Percentiles rank a stretch among this genome's conserved stretches.
phyloP scores from a whole-genome alignment of 2,888 invertebrate genomes.

The Eristalinus sepulchralis region DNA sequence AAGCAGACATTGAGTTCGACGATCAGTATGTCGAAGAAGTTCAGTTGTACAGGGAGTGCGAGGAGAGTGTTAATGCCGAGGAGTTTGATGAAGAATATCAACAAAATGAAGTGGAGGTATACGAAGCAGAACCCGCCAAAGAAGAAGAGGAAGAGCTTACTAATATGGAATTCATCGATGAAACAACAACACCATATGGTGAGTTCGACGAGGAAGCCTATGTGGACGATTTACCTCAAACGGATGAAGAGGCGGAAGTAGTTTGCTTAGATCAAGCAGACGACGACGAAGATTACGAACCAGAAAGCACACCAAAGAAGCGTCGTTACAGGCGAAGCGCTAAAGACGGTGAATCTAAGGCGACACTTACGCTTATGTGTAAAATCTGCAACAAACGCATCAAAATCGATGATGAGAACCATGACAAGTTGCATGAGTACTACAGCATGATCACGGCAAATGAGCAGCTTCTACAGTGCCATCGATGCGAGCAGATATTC shows the following conservation, averaged over 20 bases:
- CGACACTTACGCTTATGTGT: slow-evolving; percentile 45
- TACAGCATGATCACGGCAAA: slow-evolving; percentile 38
- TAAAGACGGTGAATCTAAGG: slow-evolving; percentile 51
- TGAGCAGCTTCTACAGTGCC: slow-evolving; percentile 48
- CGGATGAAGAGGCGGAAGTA: slow-evolving; percentile 22
- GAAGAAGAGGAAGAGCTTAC: neutral
- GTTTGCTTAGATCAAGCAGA: neutral
- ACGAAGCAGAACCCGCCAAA: slow-evolving; percentile 5
- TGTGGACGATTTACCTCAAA: slow-evolving; percentile 25
- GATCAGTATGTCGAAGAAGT: slow-evolving; percentile 58
- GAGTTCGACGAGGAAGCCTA: slow-evolving; percentile 58
- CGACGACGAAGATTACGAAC: slow-evolving; percentile 26
- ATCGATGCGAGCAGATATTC: slow-evolving; percentile 42
- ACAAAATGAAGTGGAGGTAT: slow-evolving; percentile 21
- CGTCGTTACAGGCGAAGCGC: slow-evolving; percentile 30
- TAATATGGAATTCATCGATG: slow-evolving; percentile 52
- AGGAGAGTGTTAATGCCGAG: slow-evolving; percentile 22
- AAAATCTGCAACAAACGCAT: slow-evolving; percentile 65
- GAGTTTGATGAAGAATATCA: slow-evolving; percentile 1
- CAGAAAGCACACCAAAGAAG: slow-evolving; percentile 24
- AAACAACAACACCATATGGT: slow-evolving; percentile 16
- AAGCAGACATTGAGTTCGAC: slow-evolving; percentile 34
- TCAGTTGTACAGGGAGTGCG: slow-evolving; percentile 12
- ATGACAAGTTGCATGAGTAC: slow-evolving; percentile 56
- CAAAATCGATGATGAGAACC: slow-evolving; percentile 54